Percentiles rank a stretch among this genome's conserved stretches.
Evolutionary conservation across 2,797 vertebrate species (phyloP).

Genomic region (Tenualosa thibaudeaui): DNA sequence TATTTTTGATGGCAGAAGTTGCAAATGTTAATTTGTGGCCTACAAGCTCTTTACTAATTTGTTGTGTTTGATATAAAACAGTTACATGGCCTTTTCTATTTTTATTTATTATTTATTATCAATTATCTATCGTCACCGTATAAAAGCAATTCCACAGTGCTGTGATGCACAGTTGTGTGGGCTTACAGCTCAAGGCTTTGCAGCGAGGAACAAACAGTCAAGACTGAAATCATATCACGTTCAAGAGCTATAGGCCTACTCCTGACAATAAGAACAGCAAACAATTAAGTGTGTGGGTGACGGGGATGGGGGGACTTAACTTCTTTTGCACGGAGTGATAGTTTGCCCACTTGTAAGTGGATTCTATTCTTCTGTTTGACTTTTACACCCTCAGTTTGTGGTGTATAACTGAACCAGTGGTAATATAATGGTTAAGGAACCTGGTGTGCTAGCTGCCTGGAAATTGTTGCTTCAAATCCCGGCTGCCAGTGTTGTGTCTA

Average conservation of each 20-base stretch:
- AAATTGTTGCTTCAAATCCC: too few species aligned
- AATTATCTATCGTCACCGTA: too few species aligned
- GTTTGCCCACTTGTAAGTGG: neutral
- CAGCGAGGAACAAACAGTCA: neutral
- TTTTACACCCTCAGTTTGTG: neutral
- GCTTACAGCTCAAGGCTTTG: neutral
- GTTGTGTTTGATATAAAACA: neutral
- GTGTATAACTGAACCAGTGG: neutral
- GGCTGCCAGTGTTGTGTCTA: too few species aligned
- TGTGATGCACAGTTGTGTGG: neutral
- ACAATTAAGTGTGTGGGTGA: neutral
- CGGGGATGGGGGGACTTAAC: neutral
- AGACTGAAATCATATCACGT: neutral
- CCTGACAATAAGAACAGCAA: neutral
- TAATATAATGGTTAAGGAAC: too few species aligned
- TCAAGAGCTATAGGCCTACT: neutral
- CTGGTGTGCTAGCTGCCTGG: too few species aligned
- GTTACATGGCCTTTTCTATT: neutral
- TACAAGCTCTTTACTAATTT: neutral
- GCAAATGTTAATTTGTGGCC: neutral
- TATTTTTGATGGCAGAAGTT: neutral
- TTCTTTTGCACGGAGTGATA: neutral
- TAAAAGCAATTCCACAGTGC: too few species aligned
- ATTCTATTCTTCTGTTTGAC: neutral
- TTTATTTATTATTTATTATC: too few species aligned